These are phyloP conservation scores for Microdon myrmicae DNA, from an alignment of 2,888 invertebrate genomes.

Conservation along the genomic window DNA sequence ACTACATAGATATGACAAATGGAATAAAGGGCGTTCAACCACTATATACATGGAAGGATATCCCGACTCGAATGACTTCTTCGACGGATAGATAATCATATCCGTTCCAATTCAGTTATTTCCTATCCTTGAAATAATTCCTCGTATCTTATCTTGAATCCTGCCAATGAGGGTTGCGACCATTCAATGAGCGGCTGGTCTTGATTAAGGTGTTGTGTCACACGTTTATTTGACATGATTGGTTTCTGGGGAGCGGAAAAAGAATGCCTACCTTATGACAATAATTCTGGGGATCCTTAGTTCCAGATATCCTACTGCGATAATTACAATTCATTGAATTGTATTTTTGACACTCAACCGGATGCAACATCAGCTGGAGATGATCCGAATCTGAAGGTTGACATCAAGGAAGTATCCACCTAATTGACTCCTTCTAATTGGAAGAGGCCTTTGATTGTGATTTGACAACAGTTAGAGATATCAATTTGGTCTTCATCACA, in stretches of 20 bases:
- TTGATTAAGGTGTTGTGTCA: conserved; percentile 25
- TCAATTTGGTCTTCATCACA: conserved; percentile 35
- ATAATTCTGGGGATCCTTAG: conserved; percentile 27
- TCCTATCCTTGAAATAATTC: conserved; percentile 17
- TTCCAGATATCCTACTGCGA: conserved; percentile 33
- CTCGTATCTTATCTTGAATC: no score
- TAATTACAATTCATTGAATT: conserved; percentile 51
- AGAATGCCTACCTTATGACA: conserved; percentile 25
- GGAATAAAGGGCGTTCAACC: no score
- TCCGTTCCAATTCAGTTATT: conserved; percentile 49
- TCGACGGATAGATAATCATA: conserved; percentile 50
- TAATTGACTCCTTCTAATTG: conserved; percentile 44
- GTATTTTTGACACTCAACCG: conserved; percentile 30
- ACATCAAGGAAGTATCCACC: conserved; percentile 27
- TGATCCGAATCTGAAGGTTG: conserved; percentile 18
- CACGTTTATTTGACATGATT: conserved; percentile 50
- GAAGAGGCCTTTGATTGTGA: conserved; percentile 45
- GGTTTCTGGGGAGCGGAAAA: conserved; percentile 23
- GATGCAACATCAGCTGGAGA: neutral
- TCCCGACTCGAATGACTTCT: conserved; percentile 38
- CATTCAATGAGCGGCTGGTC: no score
- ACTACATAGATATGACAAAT: no score
- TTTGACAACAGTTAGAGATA: conserved; percentile 39
- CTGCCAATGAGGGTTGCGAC: no score
- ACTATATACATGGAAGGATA: conserved; percentile 19